Conservation (phyloP, 2,888 invertebrate species). For the Craniophora ligustri region DNA sequence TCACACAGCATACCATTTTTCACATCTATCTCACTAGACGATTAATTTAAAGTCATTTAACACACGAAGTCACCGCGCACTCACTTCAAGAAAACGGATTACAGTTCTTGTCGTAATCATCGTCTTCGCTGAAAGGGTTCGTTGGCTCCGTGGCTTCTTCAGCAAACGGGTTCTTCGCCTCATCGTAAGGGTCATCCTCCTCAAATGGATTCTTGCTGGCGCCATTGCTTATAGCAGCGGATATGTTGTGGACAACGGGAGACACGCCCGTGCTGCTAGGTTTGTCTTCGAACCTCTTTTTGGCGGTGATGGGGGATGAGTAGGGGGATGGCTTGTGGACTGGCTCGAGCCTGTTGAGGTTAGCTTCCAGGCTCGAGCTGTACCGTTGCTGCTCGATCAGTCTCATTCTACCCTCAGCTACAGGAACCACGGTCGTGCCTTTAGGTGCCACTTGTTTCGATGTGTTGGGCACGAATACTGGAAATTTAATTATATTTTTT, state of each 20-base stretch:
- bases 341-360: constrained; percentile 79
- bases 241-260: constrained; percentile 66
- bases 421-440: constrained; percentile 81
- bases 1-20: too few species aligned
- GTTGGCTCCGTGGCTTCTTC: constrained; percentile 84
- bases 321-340: constrained; percentile 61
- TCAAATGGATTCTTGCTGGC: constrained; percentile 77
- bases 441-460: constrained; percentile 72
- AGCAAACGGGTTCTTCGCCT: constrained; percentile 90
- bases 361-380: constrained; percentile 90
- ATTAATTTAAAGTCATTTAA: background rate
- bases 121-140: constrained; percentile 88
- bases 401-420: constrained; percentile 89
- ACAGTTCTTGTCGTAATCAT: constrained; percentile 92
- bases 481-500: constrained; percentile 45
- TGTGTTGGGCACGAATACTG: constrained; percentile 77
- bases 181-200: constrained; percentile 86
- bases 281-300: constrained; percentile 51
- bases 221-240: constrained; percentile 41
- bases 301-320: constrained; percentile 58
- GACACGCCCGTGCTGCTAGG: constrained; percentile 56
- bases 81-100: constrained; percentile 90
- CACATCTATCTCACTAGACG: too few species aligned
- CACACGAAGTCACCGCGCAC: constrained; percentile 5
- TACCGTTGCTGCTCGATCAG: constrained; percentile 86